Evolutionary conservation across 2,113 vertebrate genomes (phyloP).

Genomic region (Alexandromys fortis): DNA sequence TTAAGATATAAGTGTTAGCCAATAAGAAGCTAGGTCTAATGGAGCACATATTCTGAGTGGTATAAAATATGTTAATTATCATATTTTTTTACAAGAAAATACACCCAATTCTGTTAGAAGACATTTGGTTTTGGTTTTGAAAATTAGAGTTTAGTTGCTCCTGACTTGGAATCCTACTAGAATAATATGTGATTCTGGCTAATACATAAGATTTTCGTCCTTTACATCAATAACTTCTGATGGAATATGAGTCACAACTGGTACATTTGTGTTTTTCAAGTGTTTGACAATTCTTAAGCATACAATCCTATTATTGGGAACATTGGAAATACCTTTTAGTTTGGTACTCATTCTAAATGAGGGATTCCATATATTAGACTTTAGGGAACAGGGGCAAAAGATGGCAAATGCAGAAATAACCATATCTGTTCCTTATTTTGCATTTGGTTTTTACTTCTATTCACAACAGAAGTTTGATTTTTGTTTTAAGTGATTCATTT

Average conservation of each 20-base stretch:
- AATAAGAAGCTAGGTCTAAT: no score
- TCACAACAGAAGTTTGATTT: conserved; percentile 21
- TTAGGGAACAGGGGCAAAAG: not conserved
- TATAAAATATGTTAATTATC: not conserved
- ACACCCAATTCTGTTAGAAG: not conserved
- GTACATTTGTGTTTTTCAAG: not conserved
- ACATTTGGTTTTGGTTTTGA: not conserved
- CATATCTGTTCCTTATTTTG: conserved; percentile 1
- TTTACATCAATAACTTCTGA: not conserved
- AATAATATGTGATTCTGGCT: not conserved
- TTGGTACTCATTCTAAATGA: not conserved
- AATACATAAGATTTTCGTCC: not conserved
- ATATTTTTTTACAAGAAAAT: not conserved
- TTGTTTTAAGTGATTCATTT: conserved; percentile 38
- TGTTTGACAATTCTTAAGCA: not conserved
- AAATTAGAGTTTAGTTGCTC: not conserved
- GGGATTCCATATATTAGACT: not conserved
- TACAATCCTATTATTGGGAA: not conserved
- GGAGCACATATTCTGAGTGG: not conserved
- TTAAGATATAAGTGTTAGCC: no score
- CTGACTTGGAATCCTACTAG: not conserved
- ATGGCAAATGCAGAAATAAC: conserved; percentile 1
- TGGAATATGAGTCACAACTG: not conserved
- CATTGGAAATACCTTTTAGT: not conserved
- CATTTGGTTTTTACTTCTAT: conserved; percentile 18